These are phyloP conservation scores for Drosophila willistoni DNA, from an alignment of 1,140 invertebrate species.

Conservation along the genomic window DNA sequence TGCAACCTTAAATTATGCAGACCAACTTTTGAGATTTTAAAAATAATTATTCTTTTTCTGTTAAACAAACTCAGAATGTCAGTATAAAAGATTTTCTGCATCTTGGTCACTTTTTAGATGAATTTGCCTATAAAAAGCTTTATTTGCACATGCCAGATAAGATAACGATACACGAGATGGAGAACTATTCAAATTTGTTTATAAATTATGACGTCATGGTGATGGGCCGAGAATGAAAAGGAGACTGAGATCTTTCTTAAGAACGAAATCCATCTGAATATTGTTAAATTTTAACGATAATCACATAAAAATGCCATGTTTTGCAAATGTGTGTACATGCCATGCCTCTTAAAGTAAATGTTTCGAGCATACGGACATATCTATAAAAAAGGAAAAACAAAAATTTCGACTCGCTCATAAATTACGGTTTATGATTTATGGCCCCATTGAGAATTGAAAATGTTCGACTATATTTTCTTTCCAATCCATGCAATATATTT, in stretches of 20 bases:
- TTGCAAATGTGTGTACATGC: constrained; percentile 9
- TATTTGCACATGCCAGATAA: constrained; percentile 2
- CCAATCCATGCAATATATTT: constrained; percentile 7
- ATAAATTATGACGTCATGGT: neutral
- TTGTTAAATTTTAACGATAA: constrained; percentile 10
- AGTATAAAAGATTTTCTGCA: too few species aligned
- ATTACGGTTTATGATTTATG: constrained; percentile 1
- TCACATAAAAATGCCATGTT: constrained; percentile 11
- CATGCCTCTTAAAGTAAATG: constrained; percentile 7
- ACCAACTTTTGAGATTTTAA: too few species aligned
- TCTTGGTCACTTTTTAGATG: too few species aligned
- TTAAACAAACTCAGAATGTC: too few species aligned
- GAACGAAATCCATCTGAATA: neutral
- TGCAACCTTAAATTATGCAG: too few species aligned
- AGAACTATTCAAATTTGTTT: neutral
- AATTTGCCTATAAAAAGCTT: neutral
- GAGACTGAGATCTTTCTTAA: neutral
- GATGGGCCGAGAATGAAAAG: too few species aligned
- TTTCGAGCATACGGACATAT: constrained; percentile 4
- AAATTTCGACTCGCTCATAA: constrained; percentile 12
- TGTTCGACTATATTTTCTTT: constrained; percentile 16
- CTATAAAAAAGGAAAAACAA: constrained; percentile 2
- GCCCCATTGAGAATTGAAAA: constrained; percentile 22
- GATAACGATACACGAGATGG: neutral
- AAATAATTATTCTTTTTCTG: too few species aligned